Evolutionary conservation across 2,797 vertebrate genomes (phyloP), one percentile per base, ranked within the genome.

Genomic region (Pangasius larnaudii): DNA sequence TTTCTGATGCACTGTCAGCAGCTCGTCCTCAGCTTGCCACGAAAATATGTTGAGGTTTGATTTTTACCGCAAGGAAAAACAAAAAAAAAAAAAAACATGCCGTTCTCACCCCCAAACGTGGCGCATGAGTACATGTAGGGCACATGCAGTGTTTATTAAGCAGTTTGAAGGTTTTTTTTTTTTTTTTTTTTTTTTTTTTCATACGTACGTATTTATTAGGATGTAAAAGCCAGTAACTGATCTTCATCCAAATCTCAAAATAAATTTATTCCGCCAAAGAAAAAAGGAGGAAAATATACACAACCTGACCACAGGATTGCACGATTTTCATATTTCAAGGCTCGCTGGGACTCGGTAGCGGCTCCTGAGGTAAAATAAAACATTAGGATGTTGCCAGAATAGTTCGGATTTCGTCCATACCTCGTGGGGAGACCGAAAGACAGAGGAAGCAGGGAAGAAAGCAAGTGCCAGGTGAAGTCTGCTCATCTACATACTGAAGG

Each of bases 291-390:
- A 42, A 39, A 42, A 81, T 42, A 63, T 24, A 42, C 58, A 9
- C 56, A 61, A n/a, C 36, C 46, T 69, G 82, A 78, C 72, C 87
- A 85, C 61, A 36, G 72, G 84, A 87, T 75, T 71, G 80, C 83
- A 84, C 89, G 85, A 42, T 83, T 85, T 79, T 90, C 84, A 82
- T 84, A 83, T 67, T 51, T 75, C 46, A 49, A 61, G 39, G 74
- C 85, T 80, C 67, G 27, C 46, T 46, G 63, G n/a, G 58, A 72
- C 85, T 77, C 75, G 90, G 93, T 91, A 92, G 93, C 92, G 93
- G 94, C 94, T 95, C 95, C 92, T 58, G 91, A 94, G 94, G 94
- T 95, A 95, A 95, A 95, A 92, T 93, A 94, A 95, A 95, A 95
- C 94, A 95, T 95, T 95, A 94, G 95, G 93, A 93, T 92, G 93